Evolutionary conservation across 1,140 invertebrate genomes (phyloP).

Genomic region (Condylostylus longicornis): DNA sequence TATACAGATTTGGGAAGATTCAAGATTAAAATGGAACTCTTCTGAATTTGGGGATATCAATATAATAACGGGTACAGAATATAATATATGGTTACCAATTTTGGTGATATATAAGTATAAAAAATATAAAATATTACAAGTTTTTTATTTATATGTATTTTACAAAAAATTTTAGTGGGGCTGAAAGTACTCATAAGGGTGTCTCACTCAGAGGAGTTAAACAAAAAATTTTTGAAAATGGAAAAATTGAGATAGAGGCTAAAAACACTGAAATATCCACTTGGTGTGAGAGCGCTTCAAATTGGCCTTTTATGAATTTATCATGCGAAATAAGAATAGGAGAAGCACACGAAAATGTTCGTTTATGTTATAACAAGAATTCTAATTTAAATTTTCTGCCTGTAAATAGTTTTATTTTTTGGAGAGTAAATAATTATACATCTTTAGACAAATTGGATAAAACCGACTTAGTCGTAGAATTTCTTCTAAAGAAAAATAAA

Average conservation of each 20-base stretch:
- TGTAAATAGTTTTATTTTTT: too few relatives aligned
- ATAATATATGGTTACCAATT: constrained; percentile 19
- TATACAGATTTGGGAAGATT: constrained; percentile 15
- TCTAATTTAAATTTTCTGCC: too few relatives aligned
- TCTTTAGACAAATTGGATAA: too few relatives aligned
- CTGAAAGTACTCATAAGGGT: constrained; percentile 11
- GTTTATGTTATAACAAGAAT: too few relatives aligned
- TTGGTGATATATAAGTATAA: constrained; percentile 19
- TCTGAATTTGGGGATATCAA: constrained; percentile 7
- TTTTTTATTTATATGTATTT: not conserved
- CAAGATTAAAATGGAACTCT: constrained; percentile 15
- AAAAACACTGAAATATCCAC: constrained; percentile 15
- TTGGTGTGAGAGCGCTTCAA: too few relatives aligned
- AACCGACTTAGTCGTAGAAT: too few relatives aligned
- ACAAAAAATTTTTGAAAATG: constrained; percentile 16
- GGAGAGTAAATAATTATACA: too few relatives aligned
- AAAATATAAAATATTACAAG: not conserved
- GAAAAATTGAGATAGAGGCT: constrained; percentile 14
- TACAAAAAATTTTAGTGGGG: constrained; percentile 4
- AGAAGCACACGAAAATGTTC: too few relatives aligned
- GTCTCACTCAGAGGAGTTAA: constrained; percentile 7
- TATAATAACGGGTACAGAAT: constrained; percentile 8
- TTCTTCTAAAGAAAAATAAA: too few relatives aligned
- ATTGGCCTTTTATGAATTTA: too few relatives aligned
- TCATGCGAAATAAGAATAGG: too few relatives aligned